Conservation (phyloP, 2,113 vertebrate species). For the Climacteris rufus region DNA sequence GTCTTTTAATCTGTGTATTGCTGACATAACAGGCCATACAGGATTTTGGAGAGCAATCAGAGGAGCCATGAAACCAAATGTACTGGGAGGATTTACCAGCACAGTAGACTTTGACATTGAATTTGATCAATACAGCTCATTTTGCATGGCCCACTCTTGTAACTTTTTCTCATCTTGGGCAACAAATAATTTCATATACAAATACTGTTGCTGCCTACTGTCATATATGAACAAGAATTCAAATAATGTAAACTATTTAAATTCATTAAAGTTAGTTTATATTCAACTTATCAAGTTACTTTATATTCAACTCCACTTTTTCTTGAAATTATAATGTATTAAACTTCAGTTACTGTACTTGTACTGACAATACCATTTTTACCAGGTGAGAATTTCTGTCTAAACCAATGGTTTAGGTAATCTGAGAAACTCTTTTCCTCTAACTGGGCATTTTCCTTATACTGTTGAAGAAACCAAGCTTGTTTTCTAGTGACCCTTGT, state of each 20-base stretch:
- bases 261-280: not conserved
- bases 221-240: not conserved
- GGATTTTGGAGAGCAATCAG: conserved; percentile 43
- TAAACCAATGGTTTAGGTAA: not conserved
- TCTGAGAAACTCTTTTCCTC: not conserved
- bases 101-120: conserved; percentile 5
- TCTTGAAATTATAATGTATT: not conserved
- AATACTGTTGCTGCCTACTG: not conserved
- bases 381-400: not conserved
- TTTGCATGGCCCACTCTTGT: not conserved
- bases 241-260: not conserved
- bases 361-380: not conserved
- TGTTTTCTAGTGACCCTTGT: not conserved
- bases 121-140: not conserved
- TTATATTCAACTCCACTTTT: not conserved
- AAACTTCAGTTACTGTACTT: not conserved
- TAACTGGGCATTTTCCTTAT: not conserved
- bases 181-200: not conserved
- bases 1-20: conserved; percentile 39
- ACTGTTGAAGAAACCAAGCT: not conserved
- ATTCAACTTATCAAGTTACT: no score
- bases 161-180: not conserved
- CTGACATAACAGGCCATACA: conserved; percentile 47
- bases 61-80: conserved; percentile 43
- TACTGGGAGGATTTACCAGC: conserved; percentile 34